Conservation (phyloP, 2,113 vertebrate species). For the Callospermophilus lateralis region DNA sequence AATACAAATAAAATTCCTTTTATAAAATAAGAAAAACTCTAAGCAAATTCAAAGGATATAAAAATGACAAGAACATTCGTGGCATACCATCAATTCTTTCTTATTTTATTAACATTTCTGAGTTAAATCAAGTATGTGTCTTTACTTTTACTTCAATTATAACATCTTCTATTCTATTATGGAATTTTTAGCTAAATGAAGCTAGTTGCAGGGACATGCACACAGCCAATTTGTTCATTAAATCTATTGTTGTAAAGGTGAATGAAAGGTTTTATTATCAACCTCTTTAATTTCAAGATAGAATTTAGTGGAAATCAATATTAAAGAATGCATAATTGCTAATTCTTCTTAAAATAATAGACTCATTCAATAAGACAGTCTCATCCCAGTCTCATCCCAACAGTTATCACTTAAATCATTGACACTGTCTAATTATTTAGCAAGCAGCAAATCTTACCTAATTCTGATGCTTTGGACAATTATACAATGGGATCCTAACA, state of each 20-base stretch:
- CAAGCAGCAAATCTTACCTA: slow-evolving; percentile 74
- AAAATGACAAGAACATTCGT: not conserved
- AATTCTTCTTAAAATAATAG: slow-evolving; percentile 89
- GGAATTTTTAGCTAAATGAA: slow-evolving; percentile 82
- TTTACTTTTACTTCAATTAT: slow-evolving; percentile 77
- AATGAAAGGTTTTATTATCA: slow-evolving; percentile 86
- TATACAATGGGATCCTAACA: slow-evolving; percentile 63
- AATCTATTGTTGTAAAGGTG: slow-evolving; percentile 81
- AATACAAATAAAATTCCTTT: not conserved
- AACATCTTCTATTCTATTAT: slow-evolving; percentile 72
- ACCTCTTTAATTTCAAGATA: slow-evolving; percentile 85
- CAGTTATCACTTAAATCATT: slow-evolving; percentile 84
- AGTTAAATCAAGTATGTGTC: slow-evolving; percentile 68
- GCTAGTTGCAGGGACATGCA: slow-evolving; percentile 69
- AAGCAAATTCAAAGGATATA: slow-evolving; percentile 42
- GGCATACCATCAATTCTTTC: not conserved
- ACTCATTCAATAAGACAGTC: slow-evolving; percentile 84
- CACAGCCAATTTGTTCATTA: slow-evolving; percentile 85
- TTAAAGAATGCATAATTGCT: slow-evolving; percentile 86
- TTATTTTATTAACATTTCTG: slow-evolving; percentile 75
- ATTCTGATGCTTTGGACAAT: slow-evolving; percentile 71
- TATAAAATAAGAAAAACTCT: not conserved
- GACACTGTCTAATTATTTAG: slow-evolving; percentile 85
- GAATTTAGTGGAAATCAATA: slow-evolving; percentile 87
- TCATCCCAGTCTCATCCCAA: too few species aligned